Base-by-base conservation (phyloP, 2,888 invertebrate genomes). In the Lycaena phlaeas region DNA sequence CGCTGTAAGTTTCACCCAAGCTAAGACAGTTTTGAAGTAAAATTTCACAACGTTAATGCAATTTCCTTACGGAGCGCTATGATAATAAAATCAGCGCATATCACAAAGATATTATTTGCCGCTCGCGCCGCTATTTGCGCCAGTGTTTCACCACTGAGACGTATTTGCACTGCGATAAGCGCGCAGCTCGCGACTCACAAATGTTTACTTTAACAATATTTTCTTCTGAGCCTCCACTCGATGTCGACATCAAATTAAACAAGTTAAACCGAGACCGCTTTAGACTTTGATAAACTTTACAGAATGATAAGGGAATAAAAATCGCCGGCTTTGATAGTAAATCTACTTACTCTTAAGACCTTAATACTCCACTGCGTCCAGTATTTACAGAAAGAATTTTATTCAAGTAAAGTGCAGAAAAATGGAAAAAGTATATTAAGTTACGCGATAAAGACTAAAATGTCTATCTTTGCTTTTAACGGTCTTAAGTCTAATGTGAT, bases 171-270 rank as follows among this genome's bases (percentile, higher is more conserved):
- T 55, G 51, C 62, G 73, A 73, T 73, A 75, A 72, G 61, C 59
- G 52, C 45, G 54, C 54, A 17, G 30, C 52, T 52, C 54, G 61
- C 70, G 67, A 70, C 68, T 68, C 50, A 61, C 66, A 72, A 79
- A 79, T 77, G 68, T 82, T 82, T 68, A 69, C 62, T 62, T 61
- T 54, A 68, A 78, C 70, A 79, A 79, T 79, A 81, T 78, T 77
- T 74, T 72, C 69, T 65, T 63, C 61, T 48, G 51, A 56, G 59
- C 59, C 61, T 58, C 62, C 71, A 74, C 79, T 79, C 60, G 58
- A 70, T 79, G 79, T 81, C 72, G 74, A 79, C 79, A 81, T 74
- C 73, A 73, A 65, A 71, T 70, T 71, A 79, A 79, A 79, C 68
- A 81, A 61, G 61, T 71, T 61, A 62, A 68, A 61, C 60, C 58